phyloP scores from a whole-genome alignment of 1,140 invertebrate genomes.

The Aphis gossypii region DNA sequence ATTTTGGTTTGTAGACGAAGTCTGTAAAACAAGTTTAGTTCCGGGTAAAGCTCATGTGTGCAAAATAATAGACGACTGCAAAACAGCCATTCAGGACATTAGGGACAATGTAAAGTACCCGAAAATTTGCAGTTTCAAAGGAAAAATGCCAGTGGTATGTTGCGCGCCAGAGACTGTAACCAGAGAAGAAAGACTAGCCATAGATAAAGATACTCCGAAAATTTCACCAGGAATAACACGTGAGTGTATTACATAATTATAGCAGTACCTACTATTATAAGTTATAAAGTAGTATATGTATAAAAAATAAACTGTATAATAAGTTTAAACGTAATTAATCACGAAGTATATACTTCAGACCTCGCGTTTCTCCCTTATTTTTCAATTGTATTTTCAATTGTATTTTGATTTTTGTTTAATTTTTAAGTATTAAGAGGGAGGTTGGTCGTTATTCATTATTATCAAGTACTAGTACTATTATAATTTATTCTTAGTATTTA shows the following conservation, averaged over 20 bases:
- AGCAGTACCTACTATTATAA: not conserved
- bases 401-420: too few species aligned
- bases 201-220: not conserved
- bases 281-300: not conserved
- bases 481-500: not conserved
- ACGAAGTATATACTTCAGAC: too few species aligned
- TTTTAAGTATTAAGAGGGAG: too few species aligned
- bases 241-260: not conserved
- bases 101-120: constrained; percentile 42
- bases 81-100: constrained; percentile 45
- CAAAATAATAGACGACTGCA: constrained; percentile 21
- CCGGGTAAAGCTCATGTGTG: not conserved
- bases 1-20: not conserved
- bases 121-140: constrained; percentile 47
- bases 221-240: not conserved
- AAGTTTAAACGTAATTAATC: too few species aligned
- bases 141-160: constrained; percentile 45
- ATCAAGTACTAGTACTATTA: not conserved
- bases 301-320: not conserved
- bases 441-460: too few species aligned
- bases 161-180: constrained; percentile 8
- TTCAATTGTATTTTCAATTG: too few species aligned
- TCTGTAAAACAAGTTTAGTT: constrained; percentile 13
- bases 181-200: not conserved
- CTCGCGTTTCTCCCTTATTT: too few species aligned